Evolutionary conservation across 2,113 vertebrate species (phyloP).

Genomic region (Perca flavescens): DNA sequence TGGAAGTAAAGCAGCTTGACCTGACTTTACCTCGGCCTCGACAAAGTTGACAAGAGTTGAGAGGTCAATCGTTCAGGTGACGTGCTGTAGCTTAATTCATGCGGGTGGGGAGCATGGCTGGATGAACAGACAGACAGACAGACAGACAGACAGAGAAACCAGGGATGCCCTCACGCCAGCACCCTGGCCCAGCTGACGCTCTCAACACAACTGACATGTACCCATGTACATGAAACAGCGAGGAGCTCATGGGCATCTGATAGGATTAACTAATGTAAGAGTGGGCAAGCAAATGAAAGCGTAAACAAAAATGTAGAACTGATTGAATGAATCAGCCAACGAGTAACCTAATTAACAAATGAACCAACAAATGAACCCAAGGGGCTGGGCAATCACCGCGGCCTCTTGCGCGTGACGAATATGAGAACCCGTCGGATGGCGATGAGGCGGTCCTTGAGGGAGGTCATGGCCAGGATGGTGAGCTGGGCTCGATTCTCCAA

Average conservation of each 20-base stretch:
- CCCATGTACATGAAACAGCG: background rate
- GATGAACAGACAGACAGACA: background rate
- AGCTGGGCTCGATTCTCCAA: slow-evolving; percentile 92
- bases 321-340: background rate
- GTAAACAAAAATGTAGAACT: background rate
- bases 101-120: background rate
- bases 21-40: background rate
- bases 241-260: slow-evolving; percentile 15
- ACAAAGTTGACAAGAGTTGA: slow-evolving; percentile 3
- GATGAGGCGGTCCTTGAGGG: slow-evolving; percentile 91
- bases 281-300: background rate
- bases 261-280: background rate
- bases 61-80: background rate
- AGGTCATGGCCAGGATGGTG: slow-evolving; percentile 91
- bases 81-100: background rate
- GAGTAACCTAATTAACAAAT: background rate
- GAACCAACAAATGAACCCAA: background rate
- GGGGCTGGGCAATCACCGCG: slow-evolving; percentile 81
- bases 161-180: background rate
- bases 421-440: slow-evolving; percentile 90
- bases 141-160: background rate
- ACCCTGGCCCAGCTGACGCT: background rate
- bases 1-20: slow-evolving; percentile 2
- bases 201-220: background rate
- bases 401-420: slow-evolving; percentile 91